Evolutionary conservation across 2,113 vertebrate species (phyloP), one percentile per base, ranked within the genome.

Genomic region (Laterallus jamaicensis): DNA sequence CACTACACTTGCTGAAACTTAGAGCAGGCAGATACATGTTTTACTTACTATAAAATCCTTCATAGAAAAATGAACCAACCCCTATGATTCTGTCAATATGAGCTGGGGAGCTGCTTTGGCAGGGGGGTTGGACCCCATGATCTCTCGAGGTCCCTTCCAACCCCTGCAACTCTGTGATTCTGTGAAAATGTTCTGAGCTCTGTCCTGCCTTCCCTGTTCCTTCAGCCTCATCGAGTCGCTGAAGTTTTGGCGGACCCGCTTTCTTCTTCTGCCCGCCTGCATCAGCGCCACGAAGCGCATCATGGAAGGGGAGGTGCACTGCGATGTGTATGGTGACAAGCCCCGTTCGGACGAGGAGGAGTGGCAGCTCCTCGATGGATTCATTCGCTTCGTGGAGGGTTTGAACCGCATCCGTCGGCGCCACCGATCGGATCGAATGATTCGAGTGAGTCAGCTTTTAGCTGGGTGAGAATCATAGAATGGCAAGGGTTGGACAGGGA

Each of bases 231-330:
- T 99, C 1, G 99, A 99, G 88, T 99, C 99, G 0, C 98, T 99
- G 87, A 99, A 99, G 95, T 99, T 99, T 97, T 99, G 99, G 99
- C 98, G 99, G 88, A 99, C 99, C 1, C 99, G 99, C 32, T 99
- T 99, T 96, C 97, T 99, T 70, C 98, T 99, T 70, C 97, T 99
- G 66, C 99, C 99, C 5, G 99, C 99, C 29, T 98, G 98, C 54
- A 98, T 98, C 88, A 99, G 98, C 9, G 99, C 99, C 42, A 99
- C 99, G 5, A 98, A 99, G 63, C 98, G 99, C 35, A 98, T 99
- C 69, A 98, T 98, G 4, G 99, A 99, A 19, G 99, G 98, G 0
- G 99, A 99, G 44, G 98, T 96, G 4, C 99, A 98, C 97, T 99
- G 99, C 28, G 99, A 99, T 31, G 98, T 99, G 63, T 99, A 99